Percentiles rank a stretch among this genome's conserved stretches.
Conservation (phyloP, 2,888 invertebrate species). For the Drosophila nr. medialis region DNA sequence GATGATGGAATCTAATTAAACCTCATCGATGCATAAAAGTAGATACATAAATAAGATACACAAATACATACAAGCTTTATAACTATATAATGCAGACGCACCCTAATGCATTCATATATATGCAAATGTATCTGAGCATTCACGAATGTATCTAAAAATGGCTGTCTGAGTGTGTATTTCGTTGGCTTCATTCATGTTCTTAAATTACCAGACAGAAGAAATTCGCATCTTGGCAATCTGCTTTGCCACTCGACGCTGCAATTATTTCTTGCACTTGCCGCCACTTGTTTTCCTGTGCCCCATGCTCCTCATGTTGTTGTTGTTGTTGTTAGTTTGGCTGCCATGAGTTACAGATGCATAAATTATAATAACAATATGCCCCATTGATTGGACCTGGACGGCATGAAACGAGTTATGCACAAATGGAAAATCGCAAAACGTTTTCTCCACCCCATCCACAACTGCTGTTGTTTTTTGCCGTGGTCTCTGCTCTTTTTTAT, state of each 20-base stretch:
- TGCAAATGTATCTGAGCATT: slow-evolving; percentile 27
- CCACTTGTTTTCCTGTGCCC: slow-evolving; percentile 29
- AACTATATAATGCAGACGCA: slow-evolving; percentile 2
- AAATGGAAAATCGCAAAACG: slow-evolving; percentile 58
- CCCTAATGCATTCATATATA: not conserved
- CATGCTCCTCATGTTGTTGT: no score
- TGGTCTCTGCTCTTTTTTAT: slow-evolving; percentile 23
- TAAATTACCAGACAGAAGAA: slow-evolving; percentile 56
- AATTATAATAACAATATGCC: slow-evolving; percentile 77
- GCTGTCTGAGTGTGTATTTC: slow-evolving; percentile 28
- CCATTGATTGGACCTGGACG: slow-evolving; percentile 66
- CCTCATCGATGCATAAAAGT: slow-evolving; percentile 78
- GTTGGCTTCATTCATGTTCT: slow-evolving; percentile 63
- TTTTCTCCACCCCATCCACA: slow-evolving; percentile 33
- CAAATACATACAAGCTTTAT: not conserved
- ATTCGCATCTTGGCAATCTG: slow-evolving; percentile 46
- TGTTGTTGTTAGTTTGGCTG: slow-evolving; percentile 48
- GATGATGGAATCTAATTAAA: slow-evolving; percentile 81
- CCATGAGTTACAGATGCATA: slow-evolving; percentile 79
- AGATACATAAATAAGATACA: slow-evolving; percentile 33
- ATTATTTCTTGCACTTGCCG: slow-evolving; percentile 53
- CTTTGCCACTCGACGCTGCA: slow-evolving; percentile 32
- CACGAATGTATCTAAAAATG: slow-evolving; percentile 39
- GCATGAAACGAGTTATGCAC: slow-evolving; percentile 66
- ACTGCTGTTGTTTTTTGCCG: slow-evolving; percentile 24